These are phyloP conservation scores for Mnemiopsis leidyi DNA, from an alignment of 37 sponge, comb jelly and placozoan genomes.

Conservation along the genomic window DNA sequence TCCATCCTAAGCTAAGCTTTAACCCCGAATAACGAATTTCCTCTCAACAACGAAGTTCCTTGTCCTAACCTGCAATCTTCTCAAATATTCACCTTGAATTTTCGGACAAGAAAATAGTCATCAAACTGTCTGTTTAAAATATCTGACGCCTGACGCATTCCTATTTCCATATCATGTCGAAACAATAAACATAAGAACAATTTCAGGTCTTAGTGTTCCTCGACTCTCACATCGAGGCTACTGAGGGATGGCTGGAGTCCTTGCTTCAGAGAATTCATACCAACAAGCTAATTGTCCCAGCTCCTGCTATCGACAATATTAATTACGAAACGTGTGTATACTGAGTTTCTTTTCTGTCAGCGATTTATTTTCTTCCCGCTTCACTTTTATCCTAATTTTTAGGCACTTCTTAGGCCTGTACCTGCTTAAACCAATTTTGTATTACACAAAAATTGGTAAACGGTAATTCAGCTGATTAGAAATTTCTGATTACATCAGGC, in stretches of 20 bases:
- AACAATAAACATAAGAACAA: neutral
- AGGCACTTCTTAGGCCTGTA: too few relatives aligned
- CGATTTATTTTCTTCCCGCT: neutral
- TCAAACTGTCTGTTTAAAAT: neutral
- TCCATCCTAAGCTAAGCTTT: too few relatives aligned
- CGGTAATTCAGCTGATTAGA: too few relatives aligned
- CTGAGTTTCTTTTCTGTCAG: too few relatives aligned
- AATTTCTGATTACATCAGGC: too few relatives aligned
- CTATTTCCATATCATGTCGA: neutral
- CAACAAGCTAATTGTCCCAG: slow-evolving; percentile 36
- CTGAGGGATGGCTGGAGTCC: slow-evolving; percentile 88
- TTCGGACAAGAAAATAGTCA: neutral
- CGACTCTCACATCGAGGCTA: slow-evolving; percentile 93
- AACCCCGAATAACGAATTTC: too few relatives aligned
- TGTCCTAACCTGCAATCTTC: too few relatives aligned
- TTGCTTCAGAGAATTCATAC: slow-evolving; percentile 78
- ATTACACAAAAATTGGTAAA: too few relatives aligned
- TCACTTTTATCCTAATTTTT: neutral
- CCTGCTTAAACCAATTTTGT: too few relatives aligned
- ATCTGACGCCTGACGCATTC: too few relatives aligned
- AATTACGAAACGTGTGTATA: slow-evolving; percentile 63
- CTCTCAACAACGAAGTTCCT: too few relatives aligned
- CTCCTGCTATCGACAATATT: slow-evolving; percentile 63
- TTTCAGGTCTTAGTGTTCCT: slow-evolving; percentile 78
- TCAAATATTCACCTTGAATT: too few relatives aligned